phyloP scores from a whole-genome alignment of 1,140 invertebrate species.

The Elymnias hypermnestra region DNA sequence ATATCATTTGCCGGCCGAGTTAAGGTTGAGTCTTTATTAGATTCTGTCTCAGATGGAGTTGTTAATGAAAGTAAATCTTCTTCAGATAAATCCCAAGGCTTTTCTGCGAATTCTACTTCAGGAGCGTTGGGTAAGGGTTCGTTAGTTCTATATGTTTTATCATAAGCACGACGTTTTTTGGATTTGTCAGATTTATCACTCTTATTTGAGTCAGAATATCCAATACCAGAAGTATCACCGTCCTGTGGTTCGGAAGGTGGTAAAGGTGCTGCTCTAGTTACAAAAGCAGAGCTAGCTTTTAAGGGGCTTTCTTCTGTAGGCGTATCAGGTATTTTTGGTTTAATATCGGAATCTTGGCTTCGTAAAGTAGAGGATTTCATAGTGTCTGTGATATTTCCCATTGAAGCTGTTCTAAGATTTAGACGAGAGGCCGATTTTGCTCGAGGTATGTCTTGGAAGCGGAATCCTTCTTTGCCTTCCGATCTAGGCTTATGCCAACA shows the following conservation, averaged over 20 bases:
- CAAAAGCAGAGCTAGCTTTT: constrained; percentile 5
- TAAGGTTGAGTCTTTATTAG: constrained; percentile 69
- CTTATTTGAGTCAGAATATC: constrained; percentile 60
- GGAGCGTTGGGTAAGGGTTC: constrained; percentile 87
- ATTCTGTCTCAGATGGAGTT: constrained; percentile 77
- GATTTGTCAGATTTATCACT: constrained; percentile 66
- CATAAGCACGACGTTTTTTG: constrained; percentile 83
- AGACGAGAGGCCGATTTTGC: constrained; percentile 76
- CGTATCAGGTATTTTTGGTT: constrained; percentile 49
- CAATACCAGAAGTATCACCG: constrained; percentile 63
- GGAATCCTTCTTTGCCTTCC: constrained; percentile 66
- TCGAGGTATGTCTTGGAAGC: constrained; percentile 61
- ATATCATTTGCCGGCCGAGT: constrained; percentile 78
- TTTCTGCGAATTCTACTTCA: constrained; percentile 86
- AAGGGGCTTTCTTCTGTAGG: constrained; percentile 55
- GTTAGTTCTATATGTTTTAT: constrained; percentile 87
- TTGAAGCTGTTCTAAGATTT: constrained; percentile 72
- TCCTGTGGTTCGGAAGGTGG: constrained; percentile 41
- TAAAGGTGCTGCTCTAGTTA: constrained; percentile 44
- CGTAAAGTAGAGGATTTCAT: constrained; percentile 62
- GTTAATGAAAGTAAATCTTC: constrained; percentile 78
- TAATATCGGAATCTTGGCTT: constrained; percentile 44
- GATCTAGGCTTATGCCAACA: constrained; percentile 70
- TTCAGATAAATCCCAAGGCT: constrained; percentile 85
- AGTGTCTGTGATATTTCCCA: constrained; percentile 73